These are phyloP conservation scores for Chesias legatella DNA, from an alignment of 2,888 invertebrate genomes.

Conservation along the genomic window DNA sequence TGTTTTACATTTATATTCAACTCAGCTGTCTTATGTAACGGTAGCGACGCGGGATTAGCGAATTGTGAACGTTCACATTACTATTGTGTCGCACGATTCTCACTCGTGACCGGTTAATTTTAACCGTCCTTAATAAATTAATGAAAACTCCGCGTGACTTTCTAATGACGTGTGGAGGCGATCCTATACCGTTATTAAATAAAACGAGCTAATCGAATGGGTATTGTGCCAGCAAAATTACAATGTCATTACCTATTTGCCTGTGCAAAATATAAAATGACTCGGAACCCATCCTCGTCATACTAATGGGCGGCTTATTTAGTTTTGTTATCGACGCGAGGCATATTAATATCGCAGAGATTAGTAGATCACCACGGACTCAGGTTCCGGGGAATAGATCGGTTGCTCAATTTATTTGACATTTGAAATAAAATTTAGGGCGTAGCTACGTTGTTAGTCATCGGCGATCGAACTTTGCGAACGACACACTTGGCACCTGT, in stretches of 20 bases:
- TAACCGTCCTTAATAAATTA: slow-evolving; percentile 63
- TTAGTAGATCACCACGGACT: slow-evolving; percentile 9
- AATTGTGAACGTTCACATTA: slow-evolving; percentile 75
- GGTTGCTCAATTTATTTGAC: slow-evolving; percentile 78
- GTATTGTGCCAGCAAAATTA: slow-evolving; percentile 31
- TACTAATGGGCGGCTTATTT: slow-evolving; percentile 22
- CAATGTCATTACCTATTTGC: slow-evolving; percentile 32
- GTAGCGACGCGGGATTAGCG: slow-evolving; percentile 79
- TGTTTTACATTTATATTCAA: slow-evolving; percentile 81
- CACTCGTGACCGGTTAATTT: slow-evolving; percentile 62
- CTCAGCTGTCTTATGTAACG: slow-evolving; percentile 79
- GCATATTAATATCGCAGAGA: slow-evolving; percentile 11
- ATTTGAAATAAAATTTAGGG: slow-evolving; percentile 78
- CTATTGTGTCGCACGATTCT: slow-evolving; percentile 61
- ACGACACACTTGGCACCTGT: slow-evolving; percentile 81
- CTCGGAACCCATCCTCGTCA: slow-evolving; percentile 18
- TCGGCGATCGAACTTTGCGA: slow-evolving; percentile 73
- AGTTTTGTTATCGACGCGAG: slow-evolving; percentile 2
- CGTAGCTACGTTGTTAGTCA: slow-evolving; percentile 79
- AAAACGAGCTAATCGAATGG: slow-evolving; percentile 31
- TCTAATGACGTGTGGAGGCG: slow-evolving; percentile 54
- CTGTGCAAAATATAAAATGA: slow-evolving; percentile 30
- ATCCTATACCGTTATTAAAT: slow-evolving; percentile 53
- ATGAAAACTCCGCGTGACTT: slow-evolving; percentile 62
- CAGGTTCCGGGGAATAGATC: slow-evolving; percentile 34